A percentile compares a stretch with the other conserved stretches of the same genome.
Evolutionary conservation across 23 tunicate genomes (phyloP).

Genomic region (Ascidia mentula): DNA sequence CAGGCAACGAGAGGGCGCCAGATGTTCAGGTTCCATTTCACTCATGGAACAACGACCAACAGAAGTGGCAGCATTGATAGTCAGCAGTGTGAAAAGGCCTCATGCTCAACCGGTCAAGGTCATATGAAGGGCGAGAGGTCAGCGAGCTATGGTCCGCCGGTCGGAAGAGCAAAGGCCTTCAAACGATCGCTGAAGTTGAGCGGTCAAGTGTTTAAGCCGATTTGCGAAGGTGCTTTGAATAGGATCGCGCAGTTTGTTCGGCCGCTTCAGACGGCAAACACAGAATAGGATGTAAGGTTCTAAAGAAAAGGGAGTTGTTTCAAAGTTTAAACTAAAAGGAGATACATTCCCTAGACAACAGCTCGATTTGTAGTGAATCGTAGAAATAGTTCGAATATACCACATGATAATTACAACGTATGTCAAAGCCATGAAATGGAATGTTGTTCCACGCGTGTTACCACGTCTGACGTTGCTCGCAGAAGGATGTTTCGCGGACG

Average conservation of each 20-base stretch:
- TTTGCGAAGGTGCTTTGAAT: constrained; percentile 13
- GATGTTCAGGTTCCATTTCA: not conserved
- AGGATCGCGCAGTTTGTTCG: too few species aligned
- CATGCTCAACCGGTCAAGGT: not conserved
- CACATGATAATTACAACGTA: too few species aligned
- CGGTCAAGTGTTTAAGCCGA: constrained; percentile 13
- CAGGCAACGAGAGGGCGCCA: not conserved
- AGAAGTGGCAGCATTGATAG: not conserved
- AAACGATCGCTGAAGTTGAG: not conserved
- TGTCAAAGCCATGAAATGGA: too few species aligned
- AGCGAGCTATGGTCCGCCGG: not conserved
- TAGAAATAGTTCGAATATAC: too few species aligned
- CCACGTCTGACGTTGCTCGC: not conserved
- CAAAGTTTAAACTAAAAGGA: too few species aligned
- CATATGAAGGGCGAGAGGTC: constrained; percentile 9
- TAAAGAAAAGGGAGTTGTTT: too few species aligned
- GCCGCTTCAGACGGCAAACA: not conserved
- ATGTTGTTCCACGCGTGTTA: not conserved
- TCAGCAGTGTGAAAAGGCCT: not conserved
- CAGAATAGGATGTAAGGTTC: too few species aligned
- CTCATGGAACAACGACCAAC: too few species aligned
- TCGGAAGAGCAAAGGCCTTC: not conserved
- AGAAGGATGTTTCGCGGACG: constrained; percentile 58
- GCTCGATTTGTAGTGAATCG: too few species aligned
- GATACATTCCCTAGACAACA: too few species aligned